Percentiles rank a stretch among this genome's conserved stretches.
Evolutionary conservation across 2,888 invertebrate species (phyloP).

Genomic region (Sympetrum striolatum): DNA sequence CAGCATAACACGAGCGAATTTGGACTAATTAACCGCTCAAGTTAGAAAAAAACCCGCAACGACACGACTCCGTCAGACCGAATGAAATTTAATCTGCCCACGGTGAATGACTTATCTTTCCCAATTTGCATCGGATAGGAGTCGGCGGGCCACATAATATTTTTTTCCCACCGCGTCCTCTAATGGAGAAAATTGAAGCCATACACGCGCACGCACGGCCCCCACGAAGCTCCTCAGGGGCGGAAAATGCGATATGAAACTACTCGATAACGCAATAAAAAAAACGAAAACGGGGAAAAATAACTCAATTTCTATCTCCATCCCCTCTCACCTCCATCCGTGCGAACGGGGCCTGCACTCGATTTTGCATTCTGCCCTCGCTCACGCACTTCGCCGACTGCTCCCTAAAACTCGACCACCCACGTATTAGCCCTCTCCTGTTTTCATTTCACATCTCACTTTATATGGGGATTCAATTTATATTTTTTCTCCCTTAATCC

Average conservation of each 20-base stretch:
- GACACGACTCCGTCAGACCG: not conserved
- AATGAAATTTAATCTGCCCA: not conserved
- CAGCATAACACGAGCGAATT: too few relatives aligned
- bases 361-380: not conserved
- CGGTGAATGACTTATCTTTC: not conserved
- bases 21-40: too few relatives aligned
- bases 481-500: not conserved
- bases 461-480: slow-evolving; percentile 20
- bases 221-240: not conserved
- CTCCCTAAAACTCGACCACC: not conserved
- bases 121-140: not conserved
- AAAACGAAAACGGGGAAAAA: not conserved
- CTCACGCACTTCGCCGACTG: not conserved
- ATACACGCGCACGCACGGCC: not conserved
- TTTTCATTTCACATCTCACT: slow-evolving; percentile 38
- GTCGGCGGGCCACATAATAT: not conserved
- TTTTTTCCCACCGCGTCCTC: not conserved
- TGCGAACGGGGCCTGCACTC: not conserved
- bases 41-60: not conserved
- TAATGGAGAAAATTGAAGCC: slow-evolving; percentile 21
- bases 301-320: slow-evolving; percentile 12
- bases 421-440: slow-evolving; percentile 37
- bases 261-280: slow-evolving; percentile 1
- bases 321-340: not conserved
- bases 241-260: slow-evolving; percentile 8